Evolutionary conservation across 2,113 vertebrate species (phyloP).

Genomic region (Otolemur garnettii): DNA sequence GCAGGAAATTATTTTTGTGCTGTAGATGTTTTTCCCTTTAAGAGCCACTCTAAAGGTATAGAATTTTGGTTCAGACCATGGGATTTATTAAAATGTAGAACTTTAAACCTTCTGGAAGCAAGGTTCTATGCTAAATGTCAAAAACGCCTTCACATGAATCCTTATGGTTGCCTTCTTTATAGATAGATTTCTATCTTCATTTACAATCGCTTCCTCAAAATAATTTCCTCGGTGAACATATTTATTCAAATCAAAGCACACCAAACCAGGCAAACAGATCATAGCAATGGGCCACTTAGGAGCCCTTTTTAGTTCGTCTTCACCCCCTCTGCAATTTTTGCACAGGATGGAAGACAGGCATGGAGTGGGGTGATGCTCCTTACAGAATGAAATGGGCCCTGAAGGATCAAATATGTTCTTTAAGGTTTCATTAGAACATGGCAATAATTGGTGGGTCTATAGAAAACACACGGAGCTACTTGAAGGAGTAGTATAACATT

Average conservation of each 20-base stretch:
- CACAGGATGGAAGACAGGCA: neutral
- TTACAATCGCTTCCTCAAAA: constrained; percentile 48
- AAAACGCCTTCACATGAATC: constrained; percentile 31
- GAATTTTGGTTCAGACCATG: constrained; percentile 6
- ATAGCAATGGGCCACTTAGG: neutral
- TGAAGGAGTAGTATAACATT: neutral
- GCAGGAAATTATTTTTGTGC: constrained; percentile 35
- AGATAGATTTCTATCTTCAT: constrained; percentile 45
- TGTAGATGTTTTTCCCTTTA: constrained; percentile 33
- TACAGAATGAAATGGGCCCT: neutral
- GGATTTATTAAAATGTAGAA: constrained; percentile 57
- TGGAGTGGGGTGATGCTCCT: neutral
- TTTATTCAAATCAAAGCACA: neutral
- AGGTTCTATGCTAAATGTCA: neutral
- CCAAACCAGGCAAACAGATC: neutral
- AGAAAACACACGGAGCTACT: neutral
- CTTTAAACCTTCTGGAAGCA: constrained; percentile 21
- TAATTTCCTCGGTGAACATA: neutral
- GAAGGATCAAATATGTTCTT: neutral
- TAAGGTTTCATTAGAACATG: constrained; percentile 32
- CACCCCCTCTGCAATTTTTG: neutral
- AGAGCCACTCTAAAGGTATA: constrained; percentile 34
- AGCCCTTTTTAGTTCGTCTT: neutral
- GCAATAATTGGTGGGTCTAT: neutral
- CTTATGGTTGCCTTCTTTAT: neutral